These are phyloP conservation scores for Cottoperca gobio DNA, from an alignment of 2,797 vertebrate genomes.

Conservation along the genomic window DNA sequence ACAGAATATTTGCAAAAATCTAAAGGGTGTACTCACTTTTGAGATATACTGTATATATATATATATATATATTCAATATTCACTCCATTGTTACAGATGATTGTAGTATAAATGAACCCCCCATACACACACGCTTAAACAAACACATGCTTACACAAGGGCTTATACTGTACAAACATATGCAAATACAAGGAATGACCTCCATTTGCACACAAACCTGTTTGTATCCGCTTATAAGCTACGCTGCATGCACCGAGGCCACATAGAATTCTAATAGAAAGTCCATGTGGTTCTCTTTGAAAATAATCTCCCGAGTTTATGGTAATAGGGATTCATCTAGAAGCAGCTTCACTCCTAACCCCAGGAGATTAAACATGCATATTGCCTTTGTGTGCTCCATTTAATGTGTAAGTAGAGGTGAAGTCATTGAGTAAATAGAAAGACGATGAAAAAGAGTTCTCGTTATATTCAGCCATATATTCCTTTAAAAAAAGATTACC, in stretches of 20 bases:
- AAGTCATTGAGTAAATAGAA: conserved; percentile 53
- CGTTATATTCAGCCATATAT: conserved; percentile 38
- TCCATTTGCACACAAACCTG: neutral
- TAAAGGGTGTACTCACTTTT: too few relatives aligned
- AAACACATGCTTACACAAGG: neutral
- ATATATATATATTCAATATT: too few relatives aligned
- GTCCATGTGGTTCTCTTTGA: conserved; percentile 44
- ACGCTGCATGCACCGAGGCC: neutral
- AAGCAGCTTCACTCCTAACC: conserved; percentile 42
- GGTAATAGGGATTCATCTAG: conserved; percentile 38
- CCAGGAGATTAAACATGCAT: conserved; percentile 35
- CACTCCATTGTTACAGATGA: neutral
- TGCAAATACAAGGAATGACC: neutral
- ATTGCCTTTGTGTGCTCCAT: conserved; percentile 30
- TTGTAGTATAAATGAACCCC: neutral
- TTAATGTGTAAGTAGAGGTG: conserved; percentile 42
- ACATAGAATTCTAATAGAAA: conserved; percentile 10
- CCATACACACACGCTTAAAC: neutral
- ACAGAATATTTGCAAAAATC: too few relatives aligned
- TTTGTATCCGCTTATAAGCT: conserved; percentile 3
- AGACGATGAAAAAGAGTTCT: conserved; percentile 67
- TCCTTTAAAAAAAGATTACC: conserved; percentile 24
- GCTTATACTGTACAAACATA: neutral
- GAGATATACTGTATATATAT: too few relatives aligned
- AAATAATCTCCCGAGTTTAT: conserved; percentile 46